Evolutionary conservation across 23 tunicate species (phyloP).

Genomic region (Pegea sp.): DNA sequence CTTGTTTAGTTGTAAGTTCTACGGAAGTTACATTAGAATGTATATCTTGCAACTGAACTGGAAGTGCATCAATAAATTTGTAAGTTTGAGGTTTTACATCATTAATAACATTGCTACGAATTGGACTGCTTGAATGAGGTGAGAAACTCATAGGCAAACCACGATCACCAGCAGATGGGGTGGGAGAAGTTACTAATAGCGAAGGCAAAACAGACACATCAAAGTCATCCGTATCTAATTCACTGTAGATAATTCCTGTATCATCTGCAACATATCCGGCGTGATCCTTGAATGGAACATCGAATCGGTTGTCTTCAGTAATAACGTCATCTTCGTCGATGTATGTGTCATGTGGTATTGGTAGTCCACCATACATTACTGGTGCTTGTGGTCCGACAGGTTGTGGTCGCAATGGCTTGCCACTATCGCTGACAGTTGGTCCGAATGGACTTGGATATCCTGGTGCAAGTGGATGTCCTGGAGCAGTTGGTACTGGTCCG

Average conservation of each 20-base stretch:
- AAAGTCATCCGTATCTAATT: no score
- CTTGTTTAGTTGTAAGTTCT: no score
- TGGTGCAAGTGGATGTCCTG: neutral
- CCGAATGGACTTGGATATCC: neutral
- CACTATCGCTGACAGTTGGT: neutral
- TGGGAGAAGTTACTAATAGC: no score
- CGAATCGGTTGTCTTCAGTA: neutral
- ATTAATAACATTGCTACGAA: no score
- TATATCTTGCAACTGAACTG: no score
- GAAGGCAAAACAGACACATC: no score
- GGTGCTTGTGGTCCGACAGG: neutral
- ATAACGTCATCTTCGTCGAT: neutral
- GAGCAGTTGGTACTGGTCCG: neutral
- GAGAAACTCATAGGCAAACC: no score
- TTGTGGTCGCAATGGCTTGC: neutral
- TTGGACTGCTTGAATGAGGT: no score
- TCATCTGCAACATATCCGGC: neutral
- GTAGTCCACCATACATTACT: neutral
- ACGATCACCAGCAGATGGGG: no score
- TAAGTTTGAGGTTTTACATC: no score
- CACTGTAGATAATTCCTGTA: neutral
- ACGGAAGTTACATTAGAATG: no score
- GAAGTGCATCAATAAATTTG: no score
- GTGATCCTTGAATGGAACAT: neutral
- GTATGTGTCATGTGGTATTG: neutral